A percentile compares a stretch with the other conserved stretches of the same genome.
Conservation (phyloP, 2,797 vertebrate species). For the Aeoliscus strigatus region DNA sequence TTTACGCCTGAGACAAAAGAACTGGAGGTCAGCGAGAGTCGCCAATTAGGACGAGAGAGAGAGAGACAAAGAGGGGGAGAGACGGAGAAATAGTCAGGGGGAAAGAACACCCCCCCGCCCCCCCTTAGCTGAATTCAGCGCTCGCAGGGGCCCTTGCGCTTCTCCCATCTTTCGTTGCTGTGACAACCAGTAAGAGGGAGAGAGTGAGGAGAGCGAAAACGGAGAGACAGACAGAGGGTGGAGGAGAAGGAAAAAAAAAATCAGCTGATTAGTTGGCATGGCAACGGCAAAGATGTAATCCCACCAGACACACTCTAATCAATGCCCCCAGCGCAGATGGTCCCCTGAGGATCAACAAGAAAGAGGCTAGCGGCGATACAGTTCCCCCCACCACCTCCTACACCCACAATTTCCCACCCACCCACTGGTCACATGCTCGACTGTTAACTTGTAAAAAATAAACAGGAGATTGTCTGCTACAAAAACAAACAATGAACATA, state of each 20-base stretch:
- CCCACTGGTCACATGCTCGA: conserved; percentile 75
- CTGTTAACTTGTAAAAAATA: conserved; percentile 58
- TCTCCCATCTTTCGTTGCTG: conserved; percentile 91
- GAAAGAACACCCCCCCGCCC: conserved; percentile 78
- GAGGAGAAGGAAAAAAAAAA: conserved; percentile 58
- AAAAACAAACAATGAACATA: conserved; percentile 20
- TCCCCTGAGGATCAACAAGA: conserved; percentile 99
- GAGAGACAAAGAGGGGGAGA: conserved; percentile 9
- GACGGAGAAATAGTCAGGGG: conserved; percentile 13
- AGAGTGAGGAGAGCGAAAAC: conserved; percentile 36
- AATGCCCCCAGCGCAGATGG: conserved; percentile 99
- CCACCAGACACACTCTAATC: conserved; percentile 99
- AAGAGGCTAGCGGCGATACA: conserved; percentile 92
- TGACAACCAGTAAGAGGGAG: conserved; percentile 82
- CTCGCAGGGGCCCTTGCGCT: conserved; percentile 78
- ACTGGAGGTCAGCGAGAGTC: conserved; percentile 86
- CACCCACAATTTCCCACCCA: conserved; percentile 50
- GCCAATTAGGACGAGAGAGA: conserved; percentile 83
- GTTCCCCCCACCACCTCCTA: conserved; percentile 6
- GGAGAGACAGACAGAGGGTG: conserved; percentile 40
- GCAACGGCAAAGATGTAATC: conserved; percentile 99
- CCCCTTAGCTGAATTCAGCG: conserved; percentile 92
- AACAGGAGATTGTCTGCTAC: neutral
- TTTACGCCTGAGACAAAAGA: conserved; percentile 76
- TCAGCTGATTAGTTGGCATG: conserved; percentile 99